Evolutionary conservation across 1,140 invertebrate species (phyloP), one percentile per base, ranked within the genome.

Genomic region (Lordiphosa stackelbergi): DNA sequence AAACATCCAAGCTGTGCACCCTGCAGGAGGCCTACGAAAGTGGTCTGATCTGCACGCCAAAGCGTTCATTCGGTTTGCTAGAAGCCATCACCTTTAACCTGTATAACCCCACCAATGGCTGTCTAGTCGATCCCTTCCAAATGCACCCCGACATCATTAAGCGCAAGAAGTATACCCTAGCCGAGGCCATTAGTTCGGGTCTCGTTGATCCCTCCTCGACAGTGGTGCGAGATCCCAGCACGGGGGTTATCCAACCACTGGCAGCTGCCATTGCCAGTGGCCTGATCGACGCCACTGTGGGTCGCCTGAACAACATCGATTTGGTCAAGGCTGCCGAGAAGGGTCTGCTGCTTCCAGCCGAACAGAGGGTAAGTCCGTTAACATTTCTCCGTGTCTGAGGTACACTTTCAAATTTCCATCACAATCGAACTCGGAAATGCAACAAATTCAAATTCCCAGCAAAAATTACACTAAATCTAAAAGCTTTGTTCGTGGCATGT

Each of bases 251-350:
- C 66, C 88, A 92, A 41, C 92, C 94, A 69, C 90, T 97, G 57
- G 88, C 93, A 66, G 93, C 95, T 87, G 95, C 95, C 53, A 93
- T 98, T 43, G 90, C 90, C 73, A 91, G 90, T 59, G 90, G 94
- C 46, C 89, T 95, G 40, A 90, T 97, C 70, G 95, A 97, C 88
- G 90, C 93, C 53, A 77, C 90, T 37, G 90, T 89, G 75, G 95
- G 95, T 66, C 92, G 91, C 85, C 90, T 95, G 69, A 90, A 90
- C 73, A 90, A 90, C 84, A 90, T 96, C 70, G 94, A 96, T 90
- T 92, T 97, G 85, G 89, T 94, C 58, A 96, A 96, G 90, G 97
- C 97, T 73, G 90, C 93, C 85, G 93, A 96, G 85, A 93, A 93
- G 88, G 95, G 96, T 79, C 93, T 94, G 88, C 92, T 97, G 69